These are phyloP conservation scores for Macroglossus sobrinus DNA, from an alignment of 2,113 vertebrate species.

Conservation along the genomic window DNA sequence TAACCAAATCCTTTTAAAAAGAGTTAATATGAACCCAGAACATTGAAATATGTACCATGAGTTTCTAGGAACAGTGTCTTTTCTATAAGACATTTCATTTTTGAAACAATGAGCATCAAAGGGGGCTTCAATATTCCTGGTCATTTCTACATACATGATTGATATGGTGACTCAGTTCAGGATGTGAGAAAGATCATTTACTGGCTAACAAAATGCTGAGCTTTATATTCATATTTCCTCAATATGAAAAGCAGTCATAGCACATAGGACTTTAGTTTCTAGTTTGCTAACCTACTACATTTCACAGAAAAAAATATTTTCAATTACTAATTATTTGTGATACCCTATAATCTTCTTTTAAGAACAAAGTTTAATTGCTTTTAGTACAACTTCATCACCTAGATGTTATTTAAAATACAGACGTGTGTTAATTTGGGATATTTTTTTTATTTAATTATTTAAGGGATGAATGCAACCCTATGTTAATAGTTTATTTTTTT, in stretches of 20 bases:
- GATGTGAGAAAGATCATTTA: constrained; percentile 45
- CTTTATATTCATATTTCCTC: constrained; percentile 50
- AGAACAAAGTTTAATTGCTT: neutral
- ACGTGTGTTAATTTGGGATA: neutral
- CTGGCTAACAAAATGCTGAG: constrained; percentile 52
- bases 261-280: constrained; percentile 35
- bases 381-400: constrained; percentile 1
- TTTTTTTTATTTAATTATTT: constrained; percentile 69
- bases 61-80: constrained; percentile 14
- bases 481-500: constrained; percentile 56
- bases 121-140: neutral
- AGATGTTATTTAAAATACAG: constrained; percentile 57
- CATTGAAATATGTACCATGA: constrained; percentile 33
- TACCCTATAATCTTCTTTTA: neutral
- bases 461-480: constrained; percentile 20
- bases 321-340: constrained; percentile 40
- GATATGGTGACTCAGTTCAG: constrained; percentile 44
- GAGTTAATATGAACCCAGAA: constrained; percentile 30
- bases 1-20: constrained; percentile 44
- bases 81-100: neutral
- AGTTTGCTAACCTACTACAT: constrained; percentile 35
- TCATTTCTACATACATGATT: constrained; percentile 36
- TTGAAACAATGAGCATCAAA: neutral
- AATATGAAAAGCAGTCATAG: constrained; percentile 46
- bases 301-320: constrained; percentile 31